These are phyloP conservation scores for Lordiphosa collinella DNA, from an alignment of 1,140 invertebrate genomes.

Conservation along the genomic window DNA sequence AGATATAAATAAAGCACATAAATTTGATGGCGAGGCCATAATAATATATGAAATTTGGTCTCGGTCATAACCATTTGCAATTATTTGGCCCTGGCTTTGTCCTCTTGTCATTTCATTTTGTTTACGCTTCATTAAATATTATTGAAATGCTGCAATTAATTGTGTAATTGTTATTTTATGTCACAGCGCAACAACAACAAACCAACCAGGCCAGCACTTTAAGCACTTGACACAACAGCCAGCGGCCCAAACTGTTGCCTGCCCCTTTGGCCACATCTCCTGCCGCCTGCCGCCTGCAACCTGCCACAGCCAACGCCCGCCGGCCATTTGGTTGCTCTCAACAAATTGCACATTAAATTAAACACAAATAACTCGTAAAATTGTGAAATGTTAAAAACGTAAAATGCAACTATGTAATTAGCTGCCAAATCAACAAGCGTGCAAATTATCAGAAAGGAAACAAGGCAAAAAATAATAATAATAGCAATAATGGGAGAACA, in stretches of 20 bases:
- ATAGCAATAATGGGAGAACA: constrained; percentile 1
- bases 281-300: neutral
- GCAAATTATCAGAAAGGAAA: constrained; percentile 56
- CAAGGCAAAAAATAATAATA: constrained; percentile 24
- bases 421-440: constrained; percentile 63
- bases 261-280: constrained; percentile 16
- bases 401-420: constrained; percentile 71
- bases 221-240: constrained; percentile 63
- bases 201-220: constrained; percentile 43
- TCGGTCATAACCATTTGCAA: constrained; percentile 42
- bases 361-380: constrained; percentile 70
- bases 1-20: constrained; percentile 22
- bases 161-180: constrained; percentile 77
- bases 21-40: constrained; percentile 9
- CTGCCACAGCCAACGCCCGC: constrained; percentile 1
- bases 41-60: constrained; percentile 34
- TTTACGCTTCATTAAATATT: constrained; percentile 77
- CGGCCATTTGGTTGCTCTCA: constrained; percentile 44
- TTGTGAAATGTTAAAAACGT: constrained; percentile 43
- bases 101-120: constrained; percentile 62
- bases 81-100: constrained; percentile 46
- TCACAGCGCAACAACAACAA: constrained; percentile 25
- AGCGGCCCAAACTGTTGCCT: constrained; percentile 12
- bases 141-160: constrained; percentile 76
- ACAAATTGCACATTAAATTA: constrained; percentile 73